phyloP scores from a whole-genome alignment of 1,140 invertebrate genomes.

The Trypoxylus dichotomus region DNA sequence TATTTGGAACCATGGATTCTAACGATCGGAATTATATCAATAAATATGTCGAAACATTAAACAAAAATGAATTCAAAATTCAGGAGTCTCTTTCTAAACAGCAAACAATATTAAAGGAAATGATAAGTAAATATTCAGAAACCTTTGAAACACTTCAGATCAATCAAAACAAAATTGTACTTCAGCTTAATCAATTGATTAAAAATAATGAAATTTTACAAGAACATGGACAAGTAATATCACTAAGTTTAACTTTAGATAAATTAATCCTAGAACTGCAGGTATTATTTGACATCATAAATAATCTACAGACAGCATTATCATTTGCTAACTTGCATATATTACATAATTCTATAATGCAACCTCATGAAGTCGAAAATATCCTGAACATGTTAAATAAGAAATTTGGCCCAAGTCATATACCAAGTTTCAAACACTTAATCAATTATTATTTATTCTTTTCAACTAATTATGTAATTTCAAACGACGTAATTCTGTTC shows the following conservation, averaged over 20 bases:
- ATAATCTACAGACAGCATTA: neutral
- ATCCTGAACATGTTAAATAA: neutral
- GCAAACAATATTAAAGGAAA: neutral
- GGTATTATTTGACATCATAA: neutral
- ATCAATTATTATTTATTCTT: neutral
- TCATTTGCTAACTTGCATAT: neutral
- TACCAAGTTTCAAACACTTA: neutral
- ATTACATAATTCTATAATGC: neutral
- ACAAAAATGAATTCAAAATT: neutral
- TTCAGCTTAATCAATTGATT: neutral
- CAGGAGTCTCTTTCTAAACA: neutral
- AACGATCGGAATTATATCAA: conserved; percentile 8
- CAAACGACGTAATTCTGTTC: neutral
- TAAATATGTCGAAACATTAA: neutral
- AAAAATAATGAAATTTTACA: neutral
- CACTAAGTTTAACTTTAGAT: neutral
- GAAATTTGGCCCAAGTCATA: neutral
- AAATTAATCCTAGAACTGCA: neutral
- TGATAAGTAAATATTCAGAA: neutral
- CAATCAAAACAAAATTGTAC: neutral
- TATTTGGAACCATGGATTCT: conserved; percentile 34
- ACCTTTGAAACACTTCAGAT: neutral
- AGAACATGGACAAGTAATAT: neutral
- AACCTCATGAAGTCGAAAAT: neutral
- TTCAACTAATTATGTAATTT: neutral